phyloP scores from a whole-genome alignment of 2,113 vertebrate genomes.

The Alligator mississippiensis region DNA sequence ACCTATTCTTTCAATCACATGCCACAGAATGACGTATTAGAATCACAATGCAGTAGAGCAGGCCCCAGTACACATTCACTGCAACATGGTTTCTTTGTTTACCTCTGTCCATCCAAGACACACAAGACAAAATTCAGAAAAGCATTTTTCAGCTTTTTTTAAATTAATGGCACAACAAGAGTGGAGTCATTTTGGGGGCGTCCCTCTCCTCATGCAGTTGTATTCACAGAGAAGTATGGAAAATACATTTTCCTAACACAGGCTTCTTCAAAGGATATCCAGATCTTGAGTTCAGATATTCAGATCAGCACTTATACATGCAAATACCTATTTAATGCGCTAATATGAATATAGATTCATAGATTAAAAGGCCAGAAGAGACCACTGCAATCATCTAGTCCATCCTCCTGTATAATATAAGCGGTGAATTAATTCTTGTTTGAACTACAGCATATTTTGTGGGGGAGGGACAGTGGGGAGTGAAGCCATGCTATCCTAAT shows the following conservation, averaged over 20 bases:
- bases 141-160: background rate
- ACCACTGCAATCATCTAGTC: no score
- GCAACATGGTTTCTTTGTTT: background rate
- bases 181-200: background rate
- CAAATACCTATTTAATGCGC: background rate
- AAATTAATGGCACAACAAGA: background rate
- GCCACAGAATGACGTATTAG: background rate
- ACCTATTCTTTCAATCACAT: background rate
- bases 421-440: no score
- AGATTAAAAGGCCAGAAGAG: no score
- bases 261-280: background rate
- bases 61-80: background rate
- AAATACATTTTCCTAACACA: background rate
- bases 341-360: background rate
- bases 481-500: no score
- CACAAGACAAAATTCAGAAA: background rate
- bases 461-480: no score
- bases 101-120: background rate
- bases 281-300: background rate
- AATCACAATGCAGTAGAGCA: background rate
- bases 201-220: background rate
- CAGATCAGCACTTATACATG: background rate
- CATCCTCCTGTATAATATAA: no score
- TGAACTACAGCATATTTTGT: no score
- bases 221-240: background rate